Evolutionary conservation across 2,113 vertebrate species (phyloP).

Genomic region (Cyphomyrus discorhynchus): DNA sequence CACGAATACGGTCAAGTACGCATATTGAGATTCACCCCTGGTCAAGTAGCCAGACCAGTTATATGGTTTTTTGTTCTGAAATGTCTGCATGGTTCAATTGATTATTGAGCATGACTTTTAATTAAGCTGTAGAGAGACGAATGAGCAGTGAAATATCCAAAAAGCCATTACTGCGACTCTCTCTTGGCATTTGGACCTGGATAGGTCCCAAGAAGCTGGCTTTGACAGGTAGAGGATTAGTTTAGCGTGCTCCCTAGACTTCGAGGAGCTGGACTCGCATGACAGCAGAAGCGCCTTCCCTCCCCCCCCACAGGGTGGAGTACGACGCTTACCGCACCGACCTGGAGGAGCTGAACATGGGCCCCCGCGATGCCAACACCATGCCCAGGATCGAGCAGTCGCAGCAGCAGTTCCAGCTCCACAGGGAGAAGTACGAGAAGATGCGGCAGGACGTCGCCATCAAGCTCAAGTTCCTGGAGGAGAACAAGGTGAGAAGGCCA

Average conservation of each 20-base stretch:
- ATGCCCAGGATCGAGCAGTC: conserved; percentile 87
- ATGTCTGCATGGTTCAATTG: neutral
- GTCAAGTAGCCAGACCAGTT: neutral
- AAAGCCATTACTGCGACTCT: neutral
- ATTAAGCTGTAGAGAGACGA: neutral
- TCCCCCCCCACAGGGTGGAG: conserved; percentile 67
- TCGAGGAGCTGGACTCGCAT: neutral
- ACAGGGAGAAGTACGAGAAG: conserved; percentile 93
- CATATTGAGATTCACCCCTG: too few species aligned
- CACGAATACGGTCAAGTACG: too few species aligned
- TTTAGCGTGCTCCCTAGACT: neutral
- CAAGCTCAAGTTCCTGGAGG: conserved; percentile 94
- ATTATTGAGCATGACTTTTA: neutral
- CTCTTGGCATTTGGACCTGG: neutral
- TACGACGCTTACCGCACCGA: conserved; percentile 96
- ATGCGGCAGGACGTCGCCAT: conserved; percentile 87
- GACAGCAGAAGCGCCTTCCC: neutral
- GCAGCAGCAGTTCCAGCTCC: conserved; percentile 81
- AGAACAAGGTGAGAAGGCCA: conserved; percentile 82
- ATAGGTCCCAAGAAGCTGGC: neutral
- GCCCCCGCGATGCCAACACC: conserved; percentile 83
- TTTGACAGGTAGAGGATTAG: neutral
- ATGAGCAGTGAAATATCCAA: neutral
- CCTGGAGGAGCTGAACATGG: conserved; percentile 89
- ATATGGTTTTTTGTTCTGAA: neutral